Percentiles rank a stretch among this genome's conserved stretches.
phyloP scores from a whole-genome alignment of 2,113 vertebrate genomes.

The Paedocypris sp. region DNA sequence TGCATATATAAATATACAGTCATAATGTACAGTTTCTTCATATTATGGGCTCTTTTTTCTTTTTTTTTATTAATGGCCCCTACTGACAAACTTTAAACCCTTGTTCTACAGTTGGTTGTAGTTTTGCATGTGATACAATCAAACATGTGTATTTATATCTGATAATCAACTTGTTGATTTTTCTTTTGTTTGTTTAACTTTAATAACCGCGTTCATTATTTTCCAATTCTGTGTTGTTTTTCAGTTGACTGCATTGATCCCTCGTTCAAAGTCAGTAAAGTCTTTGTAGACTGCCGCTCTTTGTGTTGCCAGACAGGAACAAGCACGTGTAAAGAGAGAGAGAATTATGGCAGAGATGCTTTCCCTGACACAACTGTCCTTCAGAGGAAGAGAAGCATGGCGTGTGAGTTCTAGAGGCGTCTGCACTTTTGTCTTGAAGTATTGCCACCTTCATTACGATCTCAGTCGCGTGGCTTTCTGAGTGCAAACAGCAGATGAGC shows the following conservation, averaged over 20 bases:
- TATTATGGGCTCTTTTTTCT: no score
- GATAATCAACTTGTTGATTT: no score
- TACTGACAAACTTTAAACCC: no score
- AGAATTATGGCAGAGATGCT: conserved; percentile 6
- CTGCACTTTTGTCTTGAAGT: conserved; percentile 17
- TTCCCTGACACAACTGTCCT: neutral
- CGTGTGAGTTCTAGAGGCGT: neutral
- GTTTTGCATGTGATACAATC: no score
- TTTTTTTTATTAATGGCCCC: no score
- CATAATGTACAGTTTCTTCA: no score
- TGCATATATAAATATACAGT: no score
- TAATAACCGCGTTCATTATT: conserved; percentile 31
- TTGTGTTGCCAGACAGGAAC: conserved; percentile 15
- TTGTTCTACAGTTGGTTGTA: no score
- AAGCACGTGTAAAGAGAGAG: conserved; percentile 4
- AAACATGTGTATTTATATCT: no score
- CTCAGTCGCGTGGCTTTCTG: conserved; percentile 30
- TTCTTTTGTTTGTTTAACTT: neutral
- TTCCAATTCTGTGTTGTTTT: conserved; percentile 29
- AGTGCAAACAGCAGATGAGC: conserved; percentile 20
- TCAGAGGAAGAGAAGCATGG: neutral
- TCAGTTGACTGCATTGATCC: conserved; percentile 35
- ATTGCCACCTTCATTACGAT: conserved; percentile 29
- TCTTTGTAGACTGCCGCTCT: conserved; percentile 11
- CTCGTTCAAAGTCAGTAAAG: conserved; percentile 33